phyloP scores from a whole-genome alignment of 2,797 vertebrate genomes.

The Decapterus maruadsi region DNA sequence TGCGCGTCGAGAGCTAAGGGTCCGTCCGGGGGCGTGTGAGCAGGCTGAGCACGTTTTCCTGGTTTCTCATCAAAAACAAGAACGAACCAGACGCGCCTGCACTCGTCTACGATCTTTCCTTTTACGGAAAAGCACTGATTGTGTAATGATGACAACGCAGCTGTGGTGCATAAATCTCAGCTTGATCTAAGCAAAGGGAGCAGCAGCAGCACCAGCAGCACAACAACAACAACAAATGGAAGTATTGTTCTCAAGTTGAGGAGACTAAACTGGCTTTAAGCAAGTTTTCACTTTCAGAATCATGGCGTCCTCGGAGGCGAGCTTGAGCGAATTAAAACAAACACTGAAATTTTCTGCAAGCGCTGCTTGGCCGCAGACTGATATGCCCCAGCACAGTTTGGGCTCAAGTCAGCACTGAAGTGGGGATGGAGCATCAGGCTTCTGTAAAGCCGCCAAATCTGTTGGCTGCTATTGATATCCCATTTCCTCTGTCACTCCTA shows the following conservation, averaged over 20 bases:
- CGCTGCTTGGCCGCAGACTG: slow-evolving; percentile 25
- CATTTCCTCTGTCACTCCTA: slow-evolving; percentile 76
- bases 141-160: slow-evolving; percentile 16
- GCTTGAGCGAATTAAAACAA: slow-evolving; percentile 26
- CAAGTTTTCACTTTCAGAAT: slow-evolving; percentile 25
- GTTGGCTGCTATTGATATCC: slow-evolving; percentile 79
- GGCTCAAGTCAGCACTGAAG: slow-evolving; percentile 52
- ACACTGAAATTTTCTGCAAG: slow-evolving; percentile 13
- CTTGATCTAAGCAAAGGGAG: slow-evolving; percentile 16
- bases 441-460: slow-evolving; percentile 73
- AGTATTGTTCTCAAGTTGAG: slow-evolving; percentile 14
- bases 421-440: slow-evolving; percentile 54
- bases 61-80: slow-evolving; percentile 18
- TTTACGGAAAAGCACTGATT: slow-evolving; percentile 10
- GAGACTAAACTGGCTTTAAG: slow-evolving; percentile 20
- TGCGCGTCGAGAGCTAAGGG: slow-evolving; percentile 66
- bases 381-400: slow-evolving; percentile 43
- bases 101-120: slow-evolving; percentile 6
- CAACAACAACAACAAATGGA: neutral
- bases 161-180: neutral
- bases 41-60: slow-evolving; percentile 27
- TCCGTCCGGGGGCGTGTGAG: slow-evolving; percentile 8
- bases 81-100: slow-evolving; percentile 13
- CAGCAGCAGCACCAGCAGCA: slow-evolving; percentile 10
- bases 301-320: slow-evolving; percentile 23